These are phyloP conservation scores for Trinectes maculatus DNA, from an alignment of 2,113 vertebrate genomes.

Conservation along the genomic window DNA sequence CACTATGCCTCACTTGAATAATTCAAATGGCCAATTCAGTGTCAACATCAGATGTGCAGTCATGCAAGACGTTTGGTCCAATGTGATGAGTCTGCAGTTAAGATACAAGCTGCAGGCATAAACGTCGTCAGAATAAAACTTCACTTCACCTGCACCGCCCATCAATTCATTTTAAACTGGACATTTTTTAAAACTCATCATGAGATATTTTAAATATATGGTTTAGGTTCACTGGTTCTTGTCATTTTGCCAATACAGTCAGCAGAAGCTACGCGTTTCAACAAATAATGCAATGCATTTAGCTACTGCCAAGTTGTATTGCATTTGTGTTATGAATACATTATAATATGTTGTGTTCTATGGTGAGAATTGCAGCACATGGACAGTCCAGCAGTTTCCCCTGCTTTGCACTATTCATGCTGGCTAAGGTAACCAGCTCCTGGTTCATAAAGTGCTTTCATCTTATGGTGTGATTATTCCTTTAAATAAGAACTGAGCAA, in stretches of 20 bases:
- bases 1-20: slow-evolving; percentile 39
- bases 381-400: not conserved
- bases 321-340: too few relatives aligned
- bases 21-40: slow-evolving; percentile 53
- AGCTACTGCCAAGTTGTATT: too few relatives aligned
- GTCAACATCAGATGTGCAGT: slow-evolving; percentile 11
- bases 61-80: not conserved
- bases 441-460: not conserved
- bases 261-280: too few relatives aligned
- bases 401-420: not conserved
- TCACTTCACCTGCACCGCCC: not conserved
- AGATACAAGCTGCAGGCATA: not conserved
- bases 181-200: not conserved
- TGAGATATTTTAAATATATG: too few relatives aligned
- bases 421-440: not conserved
- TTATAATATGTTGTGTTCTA: too few relatives aligned
- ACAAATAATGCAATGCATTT: too few relatives aligned
- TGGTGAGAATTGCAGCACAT: not conserved
- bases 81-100: not conserved
- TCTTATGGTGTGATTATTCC: not conserved
- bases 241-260: too few relatives aligned
- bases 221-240: too few relatives aligned
- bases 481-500: not conserved
- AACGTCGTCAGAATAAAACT: not conserved
- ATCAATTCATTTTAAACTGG: not conserved